Conservation (phyloP, 2,797 vertebrate genomes). For the Dipus sagitta region DNA sequence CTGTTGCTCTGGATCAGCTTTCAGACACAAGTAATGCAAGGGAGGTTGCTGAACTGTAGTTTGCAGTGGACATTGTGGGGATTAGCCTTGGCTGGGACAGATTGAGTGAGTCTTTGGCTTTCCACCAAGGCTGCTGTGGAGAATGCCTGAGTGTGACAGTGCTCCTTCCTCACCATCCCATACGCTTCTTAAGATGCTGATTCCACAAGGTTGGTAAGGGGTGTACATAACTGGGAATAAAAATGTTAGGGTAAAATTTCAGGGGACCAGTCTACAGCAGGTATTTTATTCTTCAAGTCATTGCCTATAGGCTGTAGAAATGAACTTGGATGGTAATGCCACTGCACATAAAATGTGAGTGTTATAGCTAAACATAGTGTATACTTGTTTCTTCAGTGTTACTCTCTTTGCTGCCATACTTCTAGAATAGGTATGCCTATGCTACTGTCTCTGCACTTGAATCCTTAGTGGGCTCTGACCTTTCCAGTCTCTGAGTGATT, state of each 20-base stretch:
- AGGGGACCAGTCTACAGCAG: not conserved
- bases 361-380: not conserved
- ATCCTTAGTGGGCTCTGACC: conserved; percentile 85
- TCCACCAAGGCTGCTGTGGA: not conserved
- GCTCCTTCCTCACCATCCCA: not conserved
- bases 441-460: conserved; percentile 82
- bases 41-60: not conserved
- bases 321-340: not conserved
- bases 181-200: not conserved
- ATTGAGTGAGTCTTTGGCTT: not conserved
- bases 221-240: not conserved
- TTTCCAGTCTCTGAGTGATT: conserved; percentile 86
- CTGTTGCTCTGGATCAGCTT: not conserved
- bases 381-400: conserved; percentile 51
- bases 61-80: not conserved
- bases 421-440: conserved; percentile 80
- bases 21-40: not conserved
- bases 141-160: not conserved
- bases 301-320: not conserved
- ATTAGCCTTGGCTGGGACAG: not conserved
- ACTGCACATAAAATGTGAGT: not conserved
- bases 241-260: not conserved
- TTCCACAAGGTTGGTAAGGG: not conserved
- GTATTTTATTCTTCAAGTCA: not conserved
- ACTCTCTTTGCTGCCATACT: conserved; percentile 61